These are phyloP conservation scores for Callithrix jacchus DNA, from an alignment of 2,113 vertebrate genomes.

Conservation along the genomic window DNA sequence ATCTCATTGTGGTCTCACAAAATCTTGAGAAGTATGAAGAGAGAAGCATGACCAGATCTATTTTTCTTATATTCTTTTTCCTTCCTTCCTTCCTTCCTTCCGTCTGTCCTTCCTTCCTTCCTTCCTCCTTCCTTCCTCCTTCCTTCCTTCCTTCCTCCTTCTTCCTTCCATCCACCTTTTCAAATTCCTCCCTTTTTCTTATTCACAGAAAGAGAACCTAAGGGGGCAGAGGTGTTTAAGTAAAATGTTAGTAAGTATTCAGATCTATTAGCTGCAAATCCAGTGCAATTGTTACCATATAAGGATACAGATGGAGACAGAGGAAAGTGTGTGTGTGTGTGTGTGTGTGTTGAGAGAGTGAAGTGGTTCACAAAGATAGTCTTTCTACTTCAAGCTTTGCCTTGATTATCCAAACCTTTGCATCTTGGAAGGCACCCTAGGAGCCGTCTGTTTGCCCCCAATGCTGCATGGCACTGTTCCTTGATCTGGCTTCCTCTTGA, in stretches of 20 bases:
- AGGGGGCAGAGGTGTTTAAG: background rate
- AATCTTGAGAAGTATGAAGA: background rate
- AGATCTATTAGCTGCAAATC: background rate
- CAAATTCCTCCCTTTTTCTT: background rate
- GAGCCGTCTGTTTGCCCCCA: background rate
- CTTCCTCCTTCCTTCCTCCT: background rate
- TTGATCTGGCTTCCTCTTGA: background rate
- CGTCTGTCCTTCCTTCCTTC: background rate
- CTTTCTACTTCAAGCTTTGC: background rate
- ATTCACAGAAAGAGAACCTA: background rate
- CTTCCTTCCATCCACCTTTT: background rate
- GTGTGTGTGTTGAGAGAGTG: background rate
- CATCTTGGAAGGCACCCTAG: background rate
- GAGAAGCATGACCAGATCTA: background rate
- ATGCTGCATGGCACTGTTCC: background rate
- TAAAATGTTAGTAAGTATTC: slow-evolving; percentile 10
- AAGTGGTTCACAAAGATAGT: background rate
- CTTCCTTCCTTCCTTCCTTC: background rate
- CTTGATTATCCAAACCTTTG: background rate
- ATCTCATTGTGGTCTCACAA: background rate
- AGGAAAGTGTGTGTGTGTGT: background rate
- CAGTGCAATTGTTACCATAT: background rate
- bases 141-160: no score
- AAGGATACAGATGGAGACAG: background rate
- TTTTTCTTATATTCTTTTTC: background rate